phyloP scores from a whole-genome alignment of 1,140 invertebrate genomes.

The Trachelipus rathkii region DNA sequence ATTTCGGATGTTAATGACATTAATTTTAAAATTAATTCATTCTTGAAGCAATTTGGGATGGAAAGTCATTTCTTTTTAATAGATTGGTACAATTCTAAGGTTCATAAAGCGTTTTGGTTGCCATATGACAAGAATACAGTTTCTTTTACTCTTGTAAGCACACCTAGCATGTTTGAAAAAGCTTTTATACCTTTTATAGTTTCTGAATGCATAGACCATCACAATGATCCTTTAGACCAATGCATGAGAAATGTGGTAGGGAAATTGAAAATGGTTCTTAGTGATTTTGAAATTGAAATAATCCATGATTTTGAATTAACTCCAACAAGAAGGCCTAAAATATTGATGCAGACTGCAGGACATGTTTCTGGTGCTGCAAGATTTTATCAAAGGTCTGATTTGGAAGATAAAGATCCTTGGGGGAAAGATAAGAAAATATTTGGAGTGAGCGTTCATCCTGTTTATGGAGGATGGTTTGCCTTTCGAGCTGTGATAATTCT shows the following conservation, averaged over 20 bases:
- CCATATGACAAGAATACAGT: slow-evolving; percentile 16
- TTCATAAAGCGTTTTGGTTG: slow-evolving; percentile 6
- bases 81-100: slow-evolving; percentile 16
- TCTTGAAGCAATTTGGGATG: not conserved
- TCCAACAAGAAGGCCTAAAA: slow-evolving; percentile 21
- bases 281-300: slow-evolving; percentile 11
- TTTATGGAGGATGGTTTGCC: slow-evolving; percentile 18
- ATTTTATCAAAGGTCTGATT: slow-evolving; percentile 16
- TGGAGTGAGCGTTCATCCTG: slow-evolving; percentile 11
- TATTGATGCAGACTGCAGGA: slow-evolving; percentile 24
- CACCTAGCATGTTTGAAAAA: slow-evolving; percentile 31
- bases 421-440: slow-evolving; percentile 17
- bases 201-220: not conserved
- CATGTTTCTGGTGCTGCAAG: slow-evolving; percentile 23
- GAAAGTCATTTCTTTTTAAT: slow-evolving; percentile 23
- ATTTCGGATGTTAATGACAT: not conserved
- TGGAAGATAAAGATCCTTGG: slow-evolving; percentile 1
- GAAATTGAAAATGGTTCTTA: slow-evolving; percentile 16
- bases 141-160: slow-evolving; percentile 1
- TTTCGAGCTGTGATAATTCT: slow-evolving; percentile 22
- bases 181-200: slow-evolving; percentile 21
- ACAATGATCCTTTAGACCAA: slow-evolving; percentile 20
- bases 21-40: not conserved
- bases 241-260: slow-evolving; percentile 19
- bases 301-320: slow-evolving; percentile 29